These are phyloP conservation scores for Myoxocephalus aenaeus DNA, from an alignment of 2,797 vertebrate genomes.

Conservation along the genomic window DNA sequence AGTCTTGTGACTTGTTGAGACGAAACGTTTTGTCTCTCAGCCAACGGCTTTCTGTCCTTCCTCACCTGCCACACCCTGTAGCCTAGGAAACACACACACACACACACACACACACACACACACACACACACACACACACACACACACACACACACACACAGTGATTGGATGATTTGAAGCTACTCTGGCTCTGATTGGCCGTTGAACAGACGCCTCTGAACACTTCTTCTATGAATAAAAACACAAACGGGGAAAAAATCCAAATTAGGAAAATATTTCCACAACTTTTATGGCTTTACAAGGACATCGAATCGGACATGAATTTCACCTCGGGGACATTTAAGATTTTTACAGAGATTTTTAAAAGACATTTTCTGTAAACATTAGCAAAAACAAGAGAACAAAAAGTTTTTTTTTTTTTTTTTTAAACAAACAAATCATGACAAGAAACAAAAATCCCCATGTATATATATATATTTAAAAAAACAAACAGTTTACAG, in stretches of 20 bases:
- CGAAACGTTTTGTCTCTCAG: not conserved
- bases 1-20: conserved; percentile 7
- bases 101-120: not conserved
- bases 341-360: conserved; percentile 19
- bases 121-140: no score
- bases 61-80: conserved; percentile 14
- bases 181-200: conserved; percentile 26
- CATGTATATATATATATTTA: conserved; percentile 14
- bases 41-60: not conserved
- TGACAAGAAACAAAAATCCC: conserved; percentile 41
- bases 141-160: not conserved
- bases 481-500: conserved; percentile 35
- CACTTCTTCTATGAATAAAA: not conserved
- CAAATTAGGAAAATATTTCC: conserved; percentile 49
- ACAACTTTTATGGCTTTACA: conserved; percentile 35
- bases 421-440: conserved; percentile 41
- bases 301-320: not conserved
- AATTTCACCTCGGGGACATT: conserved; percentile 27
- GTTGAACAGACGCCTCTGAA: not conserved
- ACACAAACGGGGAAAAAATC: not conserved
- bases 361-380: conserved; percentile 48
- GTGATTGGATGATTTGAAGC: conserved; percentile 56
- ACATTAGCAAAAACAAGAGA: conserved; percentile 29
- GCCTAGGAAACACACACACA: not conserved
- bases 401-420: conserved; percentile 11